Evolutionary conservation across 2,113 vertebrate species (phyloP), one percentile per base, ranked within the genome.

Genomic region (Siphamia tubifer): DNA sequence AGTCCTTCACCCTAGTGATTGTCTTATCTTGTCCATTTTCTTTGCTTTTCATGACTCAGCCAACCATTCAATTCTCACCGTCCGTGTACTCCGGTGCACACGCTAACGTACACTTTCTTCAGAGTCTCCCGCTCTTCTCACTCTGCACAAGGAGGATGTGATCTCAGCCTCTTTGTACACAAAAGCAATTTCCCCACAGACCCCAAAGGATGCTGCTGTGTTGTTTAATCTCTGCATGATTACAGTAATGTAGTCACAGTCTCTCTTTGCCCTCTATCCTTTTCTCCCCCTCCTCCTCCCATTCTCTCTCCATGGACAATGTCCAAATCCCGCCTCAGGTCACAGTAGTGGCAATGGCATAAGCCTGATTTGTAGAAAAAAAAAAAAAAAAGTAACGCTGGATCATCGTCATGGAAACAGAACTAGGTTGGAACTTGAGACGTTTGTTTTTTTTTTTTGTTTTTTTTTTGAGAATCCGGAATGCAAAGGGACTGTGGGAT

Each of bases 221-320:
- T n/a, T 24, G 34, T 84, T 80, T 87, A 85, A 84, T 82, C 74
- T 84, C 75, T 44, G 52, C 39, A 2, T 38, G 75, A 86, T 87
- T 85, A 75, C 79, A 75, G 45, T 60, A 70, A 67, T 15, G 52
- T 53, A 55, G 71, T 68, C 42, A 23, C 72, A 69, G 54, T 13
- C 51, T 42, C 47, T 32, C 40, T 45, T 27, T 2, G 19, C 31
- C 40, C 48, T 20, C 44, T 13, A 5, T 36, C 39, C 36, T 30
- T 21, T 17, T 8, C 9, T 54, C 51, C 28, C 19, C 2, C 6
- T 20, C 34, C 32, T 28, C 52, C 2, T 17, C 20, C 30, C 4
- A 11, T 23, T 42, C 20, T 23, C 51, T 43, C 56, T 68, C 35
- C 2, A 12, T 64, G 57, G 68, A 74, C 55, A 1, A 8, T 44